A percentile compares a stretch with the other conserved stretches of the same genome.
Evolutionary conservation across 2,888 invertebrate species (phyloP).

Genomic region (Spicauda simplicius): DNA sequence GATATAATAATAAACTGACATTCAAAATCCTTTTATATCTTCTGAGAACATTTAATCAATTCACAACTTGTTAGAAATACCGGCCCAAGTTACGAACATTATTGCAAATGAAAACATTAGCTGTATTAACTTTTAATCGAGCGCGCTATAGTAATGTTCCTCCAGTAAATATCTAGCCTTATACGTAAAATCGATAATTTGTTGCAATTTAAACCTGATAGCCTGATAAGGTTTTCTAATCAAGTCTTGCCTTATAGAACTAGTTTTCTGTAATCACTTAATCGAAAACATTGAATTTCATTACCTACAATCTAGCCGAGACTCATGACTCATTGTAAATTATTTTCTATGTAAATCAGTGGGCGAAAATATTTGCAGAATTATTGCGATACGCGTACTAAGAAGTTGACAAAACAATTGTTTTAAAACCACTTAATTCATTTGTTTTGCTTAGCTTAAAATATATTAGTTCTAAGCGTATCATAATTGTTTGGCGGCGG

Average conservation of each 20-base stretch:
- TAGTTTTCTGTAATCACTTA: slow-evolving; percentile 28
- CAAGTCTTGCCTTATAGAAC: slow-evolving; percentile 28
- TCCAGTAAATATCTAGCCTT: slow-evolving; percentile 15
- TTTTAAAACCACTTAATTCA: no score
- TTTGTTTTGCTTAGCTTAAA: no score
- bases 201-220: slow-evolving; percentile 24
- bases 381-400: no score
- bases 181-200: slow-evolving; percentile 24
- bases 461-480: no score
- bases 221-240: slow-evolving; percentile 29
- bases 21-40: no score
- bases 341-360: no score
- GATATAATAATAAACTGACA: no score
- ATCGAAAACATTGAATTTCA: slow-evolving; percentile 20
- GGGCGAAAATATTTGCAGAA: no score
- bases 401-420: no score
- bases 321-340: no score
- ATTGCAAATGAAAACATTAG: slow-evolving; percentile 6
- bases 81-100: background rate
- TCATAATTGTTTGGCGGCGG: no score
- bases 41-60: no score
- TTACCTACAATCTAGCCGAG: background rate
- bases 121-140: slow-evolving; percentile 14
- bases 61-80: background rate
- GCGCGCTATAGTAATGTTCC: slow-evolving; percentile 13